Conservation (phyloP, 2,113 vertebrate species). For the Balaeniceps rex region DNA sequence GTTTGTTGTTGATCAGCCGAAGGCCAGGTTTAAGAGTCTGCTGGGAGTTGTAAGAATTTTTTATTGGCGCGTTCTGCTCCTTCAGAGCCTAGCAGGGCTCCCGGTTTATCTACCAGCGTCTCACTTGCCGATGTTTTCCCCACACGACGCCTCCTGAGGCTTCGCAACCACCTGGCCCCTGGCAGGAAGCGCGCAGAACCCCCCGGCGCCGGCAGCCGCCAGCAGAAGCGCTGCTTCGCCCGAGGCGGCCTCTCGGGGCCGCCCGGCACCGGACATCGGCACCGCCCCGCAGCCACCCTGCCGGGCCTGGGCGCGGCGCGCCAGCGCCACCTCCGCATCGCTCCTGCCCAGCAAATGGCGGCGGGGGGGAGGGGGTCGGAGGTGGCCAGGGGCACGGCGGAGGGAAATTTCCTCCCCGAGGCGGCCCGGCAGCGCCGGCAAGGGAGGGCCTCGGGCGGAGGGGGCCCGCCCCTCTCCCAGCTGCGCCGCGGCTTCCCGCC, state of each 20-base stretch:
- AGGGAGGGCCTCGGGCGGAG: background rate
- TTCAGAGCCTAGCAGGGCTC: background rate
- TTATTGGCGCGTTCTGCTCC: rapidly evolving
- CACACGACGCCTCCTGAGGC: rapidly evolving
- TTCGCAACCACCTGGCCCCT: background rate
- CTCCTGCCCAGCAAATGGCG: background rate
- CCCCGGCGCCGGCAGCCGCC: too few species aligned
- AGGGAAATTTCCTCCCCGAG: background rate
- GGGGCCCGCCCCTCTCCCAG: background rate
- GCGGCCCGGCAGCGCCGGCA: background rate
- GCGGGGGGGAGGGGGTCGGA: background rate
- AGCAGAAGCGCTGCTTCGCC: background rate
- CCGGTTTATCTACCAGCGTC: rapidly evolving
- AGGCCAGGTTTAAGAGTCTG: background rate
- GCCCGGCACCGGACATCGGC: background rate
- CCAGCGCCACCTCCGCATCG: background rate
- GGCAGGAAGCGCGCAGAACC: rapidly evolving
- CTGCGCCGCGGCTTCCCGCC: background rate
- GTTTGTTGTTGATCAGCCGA: rapidly evolving
- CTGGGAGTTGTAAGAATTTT: rapidly evolving
- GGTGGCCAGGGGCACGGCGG: background rate
- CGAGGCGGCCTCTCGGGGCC: background rate
- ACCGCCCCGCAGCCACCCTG: too few species aligned
- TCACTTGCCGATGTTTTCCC: background rate
- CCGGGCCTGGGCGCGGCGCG: background rate